Evolutionary conservation across 2,797 vertebrate species (phyloP).

Genomic region (Adelosebastes latens): DNA sequence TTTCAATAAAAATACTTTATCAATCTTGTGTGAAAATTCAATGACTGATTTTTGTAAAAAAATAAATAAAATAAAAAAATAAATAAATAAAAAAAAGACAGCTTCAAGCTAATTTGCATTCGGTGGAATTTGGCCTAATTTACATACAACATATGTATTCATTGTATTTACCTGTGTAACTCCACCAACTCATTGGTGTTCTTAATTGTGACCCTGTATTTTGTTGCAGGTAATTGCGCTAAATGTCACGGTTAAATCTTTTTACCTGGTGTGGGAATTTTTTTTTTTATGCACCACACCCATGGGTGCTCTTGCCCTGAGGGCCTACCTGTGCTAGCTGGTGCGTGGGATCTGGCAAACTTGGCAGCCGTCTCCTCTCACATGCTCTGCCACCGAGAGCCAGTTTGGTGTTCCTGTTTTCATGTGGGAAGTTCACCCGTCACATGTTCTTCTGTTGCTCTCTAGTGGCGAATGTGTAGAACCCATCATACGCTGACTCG

Average conservation of each 20-base stretch:
- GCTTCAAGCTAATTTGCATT: not conserved
- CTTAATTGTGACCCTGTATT: not conserved
- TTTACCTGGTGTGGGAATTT: no score
- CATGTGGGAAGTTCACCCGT: not conserved
- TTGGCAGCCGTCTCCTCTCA: not conserved
- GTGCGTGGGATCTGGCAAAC: not conserved
- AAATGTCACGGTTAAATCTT: not conserved
- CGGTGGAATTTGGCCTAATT: not conserved
- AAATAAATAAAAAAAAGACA: no score
- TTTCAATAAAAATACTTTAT: not conserved
- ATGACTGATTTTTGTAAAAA: not conserved
- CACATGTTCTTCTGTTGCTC: not conserved
- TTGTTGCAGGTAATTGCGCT: not conserved
- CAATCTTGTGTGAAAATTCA: not conserved
- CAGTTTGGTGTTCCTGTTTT: not conserved
- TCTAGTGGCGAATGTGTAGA: constrained; percentile 48
- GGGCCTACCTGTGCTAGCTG: not conserved
- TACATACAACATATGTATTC: not conserved
- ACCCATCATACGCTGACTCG: not conserved
- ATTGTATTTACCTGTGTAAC: not conserved
- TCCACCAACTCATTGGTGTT: not conserved
- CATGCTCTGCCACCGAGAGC: not conserved
- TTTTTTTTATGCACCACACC: constrained; percentile 33
- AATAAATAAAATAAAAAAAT: no score
- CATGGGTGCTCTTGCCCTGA: not conserved